phyloP scores from a whole-genome alignment of 2,888 invertebrate genomes.

The Sarcophaga variegata region DNA sequence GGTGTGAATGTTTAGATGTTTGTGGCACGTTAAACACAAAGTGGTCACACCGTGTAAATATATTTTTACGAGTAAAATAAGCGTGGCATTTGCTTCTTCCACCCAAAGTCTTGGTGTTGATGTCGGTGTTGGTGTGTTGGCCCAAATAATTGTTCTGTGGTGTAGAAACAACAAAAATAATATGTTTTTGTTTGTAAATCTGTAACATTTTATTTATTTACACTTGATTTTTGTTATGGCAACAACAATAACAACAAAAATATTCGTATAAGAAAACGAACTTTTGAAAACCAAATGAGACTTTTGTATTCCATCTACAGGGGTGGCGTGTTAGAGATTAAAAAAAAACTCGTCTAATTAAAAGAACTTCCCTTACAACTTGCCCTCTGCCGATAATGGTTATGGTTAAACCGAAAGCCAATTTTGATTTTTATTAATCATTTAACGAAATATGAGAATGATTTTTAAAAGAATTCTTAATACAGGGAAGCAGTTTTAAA shows the following conservation, averaged over 20 bases:
- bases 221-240: slow-evolving; percentile 56
- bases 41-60: slow-evolving; percentile 20
- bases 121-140: no score
- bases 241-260: neutral
- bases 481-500: no score
- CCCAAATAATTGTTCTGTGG: neutral
- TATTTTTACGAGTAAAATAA: neutral
- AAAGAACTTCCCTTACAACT: no score
- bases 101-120: neutral
- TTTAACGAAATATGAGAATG: no score
- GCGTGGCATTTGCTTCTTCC: neutral
- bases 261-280: neutral
- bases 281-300: no score
- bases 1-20: neutral
- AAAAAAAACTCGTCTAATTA: no score
- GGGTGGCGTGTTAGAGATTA: no score
- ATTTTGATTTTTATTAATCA: no score
- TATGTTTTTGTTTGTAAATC: neutral
- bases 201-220: slow-evolving; percentile 56
- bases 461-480: no score
- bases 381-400: no score
- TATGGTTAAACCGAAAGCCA: no score
- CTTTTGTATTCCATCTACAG: no score
- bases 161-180: neutral
- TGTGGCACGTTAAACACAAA: neutral